Base-by-base conservation (phyloP, 1,140 invertebrate species). In the Carposina sasakii region DNA sequence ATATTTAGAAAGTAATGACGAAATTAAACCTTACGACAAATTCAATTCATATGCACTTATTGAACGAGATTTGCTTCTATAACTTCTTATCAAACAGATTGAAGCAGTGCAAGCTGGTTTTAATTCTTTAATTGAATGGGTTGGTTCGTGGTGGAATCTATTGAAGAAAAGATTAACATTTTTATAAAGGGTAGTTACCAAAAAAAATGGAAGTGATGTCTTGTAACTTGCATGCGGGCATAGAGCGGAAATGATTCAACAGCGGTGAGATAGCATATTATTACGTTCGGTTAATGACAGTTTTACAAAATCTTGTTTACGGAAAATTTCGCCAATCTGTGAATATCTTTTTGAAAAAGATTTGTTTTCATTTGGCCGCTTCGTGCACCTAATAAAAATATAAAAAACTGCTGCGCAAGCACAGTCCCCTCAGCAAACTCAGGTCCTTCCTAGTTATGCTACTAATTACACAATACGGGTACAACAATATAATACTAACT, bases 391-490 rank as follows among this genome's bases (percentile, higher is more conserved):
- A 9, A 10, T 16, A 13, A 10, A 4, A 36, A 13, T 16, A n/a
- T n/a, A n/a, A n/a, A 36, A 36, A 36, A 17, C 33, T 36, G 33
- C 16, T 36, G 33, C 33, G 33, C 33, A 36, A 36, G 33, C 33
- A n/a, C n/a, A n/a, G n/a, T n/a, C n/a, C n/a, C n/a, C n/a, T n/a
- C n/a, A n/a, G n/a, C n/a, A n/a, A n/a, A n/a, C n/a, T n/a, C n/a
- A n/a, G n/a, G n/a, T n/a, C n/a, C n/a, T n/a, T n/a, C n/a, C n/a
- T n/a, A n/a, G n/a, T n/a, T n/a, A n/a, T n/a, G n/a, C n/a, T n/a
- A n/a, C n/a, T n/a, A n/a, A n/a, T n/a, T n/a, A n/a, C n/a, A n/a
- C n/a, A n/a, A n/a, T n/a, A n/a, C n/a, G n/a, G n/a, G n/a, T n/a
- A n/a, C n/a, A n/a, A n/a, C n/a, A n/a, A n/a, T n/a, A n/a, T n/a